phyloP scores from a whole-genome alignment of 2,797 vertebrate species.

The Loriculus beryllinus region DNA sequence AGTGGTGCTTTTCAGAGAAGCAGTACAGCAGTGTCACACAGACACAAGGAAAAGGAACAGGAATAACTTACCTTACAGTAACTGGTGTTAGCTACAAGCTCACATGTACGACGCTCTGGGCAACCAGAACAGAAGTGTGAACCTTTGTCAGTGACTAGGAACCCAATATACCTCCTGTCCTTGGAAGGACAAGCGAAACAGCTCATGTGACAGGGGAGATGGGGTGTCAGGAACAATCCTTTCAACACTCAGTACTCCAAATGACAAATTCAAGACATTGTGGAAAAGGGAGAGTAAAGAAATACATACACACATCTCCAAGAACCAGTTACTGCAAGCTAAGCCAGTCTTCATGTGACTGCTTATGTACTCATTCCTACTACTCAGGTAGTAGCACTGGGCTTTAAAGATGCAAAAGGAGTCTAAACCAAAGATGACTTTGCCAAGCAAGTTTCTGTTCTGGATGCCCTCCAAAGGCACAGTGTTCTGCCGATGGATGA shows the following conservation, averaged over 20 bases:
- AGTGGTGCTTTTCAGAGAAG: neutral
- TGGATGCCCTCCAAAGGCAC: conserved; percentile 8
- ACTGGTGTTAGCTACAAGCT: neutral
- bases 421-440: neutral
- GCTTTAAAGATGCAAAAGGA: neutral
- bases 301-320: neutral
- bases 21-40: neutral
- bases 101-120: neutral
- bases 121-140: neutral
- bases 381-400: neutral
- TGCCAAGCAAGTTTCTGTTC: neutral
- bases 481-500: neutral
- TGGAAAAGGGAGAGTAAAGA: neutral
- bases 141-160: neutral
- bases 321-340: conserved; percentile 16
- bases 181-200: neutral
- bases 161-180: neutral
- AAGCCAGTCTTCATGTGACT: neutral
- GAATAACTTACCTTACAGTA: neutral
- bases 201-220: neutral
- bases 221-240: neutral
- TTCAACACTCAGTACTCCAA: neutral
- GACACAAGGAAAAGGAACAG: neutral
- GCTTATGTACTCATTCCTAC: neutral
- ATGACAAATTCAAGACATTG: neutral